Evolutionary conservation across 2,797 vertebrate species (phyloP).

Genomic region (Heterohyrax brucei): DNA sequence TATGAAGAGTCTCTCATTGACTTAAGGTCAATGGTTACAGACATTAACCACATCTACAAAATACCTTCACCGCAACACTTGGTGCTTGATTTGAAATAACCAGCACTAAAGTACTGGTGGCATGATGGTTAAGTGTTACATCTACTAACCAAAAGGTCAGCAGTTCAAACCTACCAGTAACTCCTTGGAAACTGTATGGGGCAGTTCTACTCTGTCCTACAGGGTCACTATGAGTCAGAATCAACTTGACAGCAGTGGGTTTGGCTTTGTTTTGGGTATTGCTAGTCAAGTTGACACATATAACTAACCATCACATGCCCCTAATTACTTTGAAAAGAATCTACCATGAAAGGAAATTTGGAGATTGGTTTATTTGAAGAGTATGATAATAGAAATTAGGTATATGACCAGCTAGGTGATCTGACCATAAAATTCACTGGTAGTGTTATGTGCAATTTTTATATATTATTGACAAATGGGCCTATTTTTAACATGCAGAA

Average conservation of each 20-base stretch:
- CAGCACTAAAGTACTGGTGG: too few relatives aligned
- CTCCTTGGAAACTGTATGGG: too few relatives aligned
- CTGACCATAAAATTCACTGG: constrained; percentile 56
- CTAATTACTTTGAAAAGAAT: constrained; percentile 71
- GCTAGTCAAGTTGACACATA: background rate
- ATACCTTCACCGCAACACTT: background rate
- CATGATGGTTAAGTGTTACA: too few relatives aligned
- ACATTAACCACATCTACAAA: background rate
- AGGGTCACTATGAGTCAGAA: too few relatives aligned
- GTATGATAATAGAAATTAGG: constrained; percentile 70
- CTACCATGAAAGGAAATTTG: constrained; percentile 46
- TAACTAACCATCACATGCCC: background rate
- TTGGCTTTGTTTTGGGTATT: background rate
- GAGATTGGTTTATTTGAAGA: constrained; percentile 78
- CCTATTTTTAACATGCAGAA: constrained; percentile 66
- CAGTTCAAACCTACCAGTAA: too few relatives aligned
- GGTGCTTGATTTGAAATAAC: too few relatives aligned
- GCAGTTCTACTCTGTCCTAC: too few relatives aligned
- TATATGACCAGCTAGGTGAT: constrained; percentile 72
- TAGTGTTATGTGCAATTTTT: constrained; percentile 60
- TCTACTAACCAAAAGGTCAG: too few relatives aligned
- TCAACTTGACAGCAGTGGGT: too few relatives aligned
- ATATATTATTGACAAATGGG: constrained; percentile 61
- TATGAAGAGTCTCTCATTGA: background rate
- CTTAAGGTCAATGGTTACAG: background rate